Base-by-base conservation (phyloP, 2,113 vertebrate genomes). In the Malaclemys terrapin region DNA sequence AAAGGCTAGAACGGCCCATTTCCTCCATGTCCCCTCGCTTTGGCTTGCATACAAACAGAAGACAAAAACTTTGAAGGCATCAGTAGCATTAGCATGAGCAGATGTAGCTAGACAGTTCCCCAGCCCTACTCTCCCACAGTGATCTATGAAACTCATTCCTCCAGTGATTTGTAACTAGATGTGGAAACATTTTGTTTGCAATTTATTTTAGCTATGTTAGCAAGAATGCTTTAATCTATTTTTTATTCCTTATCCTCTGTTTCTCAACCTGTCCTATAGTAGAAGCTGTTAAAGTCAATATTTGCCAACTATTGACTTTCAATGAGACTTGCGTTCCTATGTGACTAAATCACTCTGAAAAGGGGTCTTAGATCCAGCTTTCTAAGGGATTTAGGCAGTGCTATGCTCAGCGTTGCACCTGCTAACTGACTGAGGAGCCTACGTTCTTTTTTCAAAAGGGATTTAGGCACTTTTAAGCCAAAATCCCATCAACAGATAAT, bases 141-240 rank as follows among this genome's bases (percentile, higher is more conserved):
- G 56, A 50, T 7, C 91, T 95, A 84, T 1, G 53, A 57, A 72
- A 94, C 29, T 12, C 49, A 38, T 42, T 87, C 88, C 94, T 85
- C 3, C 42, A 35, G 93, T 12, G 42, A 76, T 52, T 42, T 57
- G 76, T n/a, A 89, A 57, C 16, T 89, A 95, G 85, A 81, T 94
- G 84, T 91, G 86, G 86, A 65, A 89, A 52, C 45, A 13, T 91
- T 88, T 91, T 29, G 35, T 81, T 85, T 54, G 20, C 42, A 3
- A 59, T 83, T 85, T 82, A 89, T 93, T 96, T 89, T 78, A 6
- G 69, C 47, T 81, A 2, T n/a, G 13, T 22, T 54, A 52, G 59
- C 78, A 91, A 79, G 92, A 85, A 78, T 0, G 12, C 9, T 90
- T 62, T 11, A 45, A 80, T 76, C 54, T 69, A 4, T 90, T 88